A percentile compares a stretch with the other conserved stretches of the same genome.
These are phyloP conservation scores for Coelopa pilipes DNA, from an alignment of 2,888 invertebrate genomes.

Conservation along the genomic window DNA sequence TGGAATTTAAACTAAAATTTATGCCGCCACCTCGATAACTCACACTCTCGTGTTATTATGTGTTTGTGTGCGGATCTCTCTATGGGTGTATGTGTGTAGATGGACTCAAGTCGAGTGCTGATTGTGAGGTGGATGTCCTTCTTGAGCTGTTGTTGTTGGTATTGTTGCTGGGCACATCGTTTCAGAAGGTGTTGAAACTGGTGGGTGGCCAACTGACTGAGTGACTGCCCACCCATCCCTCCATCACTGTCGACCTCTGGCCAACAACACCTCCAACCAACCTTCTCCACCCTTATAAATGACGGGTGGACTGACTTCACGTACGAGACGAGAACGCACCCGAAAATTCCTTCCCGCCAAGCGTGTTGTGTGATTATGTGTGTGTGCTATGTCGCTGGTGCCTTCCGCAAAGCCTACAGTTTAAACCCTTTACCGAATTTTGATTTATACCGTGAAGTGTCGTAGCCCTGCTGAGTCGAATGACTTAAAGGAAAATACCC, in stretches of 20 bases:
- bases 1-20: slow-evolving; percentile 34
- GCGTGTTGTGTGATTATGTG: slow-evolving; percentile 7
- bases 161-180: slow-evolving; percentile 6
- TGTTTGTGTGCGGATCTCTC: slow-evolving; percentile 14
- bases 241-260: too few species aligned
- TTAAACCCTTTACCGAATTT: slow-evolving; percentile 19
- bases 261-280: too few species aligned
- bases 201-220: slow-evolving; percentile 13
- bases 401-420: background rate
- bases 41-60: slow-evolving; percentile 17
- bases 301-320: too few species aligned
- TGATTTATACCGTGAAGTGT: background rate
- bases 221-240: background rate
- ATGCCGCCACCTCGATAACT: slow-evolving; percentile 27
- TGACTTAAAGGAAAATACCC: background rate
- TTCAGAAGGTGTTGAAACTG: slow-evolving; percentile 31
- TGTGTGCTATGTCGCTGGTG: background rate
- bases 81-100: slow-evolving; percentile 19
- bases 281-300: too few species aligned
- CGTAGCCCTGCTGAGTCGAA: background rate
- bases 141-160: background rate
- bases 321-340: too few species aligned
- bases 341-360: too few species aligned
- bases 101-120: slow-evolving; percentile 24
- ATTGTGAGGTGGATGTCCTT: slow-evolving; percentile 11